Percentiles rank a stretch among this genome's conserved stretches.
phyloP scores from a whole-genome alignment of 2,113 vertebrate genomes.

The Addax nasomaculatus region DNA sequence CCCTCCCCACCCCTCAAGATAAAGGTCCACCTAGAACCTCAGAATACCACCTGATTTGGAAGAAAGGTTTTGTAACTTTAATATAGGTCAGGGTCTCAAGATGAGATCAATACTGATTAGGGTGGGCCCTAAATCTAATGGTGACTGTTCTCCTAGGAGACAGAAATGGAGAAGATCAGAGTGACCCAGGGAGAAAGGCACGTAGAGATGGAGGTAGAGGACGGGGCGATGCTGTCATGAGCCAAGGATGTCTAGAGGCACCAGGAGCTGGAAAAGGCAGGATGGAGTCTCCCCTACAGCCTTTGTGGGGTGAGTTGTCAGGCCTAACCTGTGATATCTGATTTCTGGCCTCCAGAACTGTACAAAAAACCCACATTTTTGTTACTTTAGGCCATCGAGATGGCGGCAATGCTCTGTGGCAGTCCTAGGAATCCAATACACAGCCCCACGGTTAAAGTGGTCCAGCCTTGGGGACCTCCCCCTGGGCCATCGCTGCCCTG shows the following conservation, averaged over 20 bases:
- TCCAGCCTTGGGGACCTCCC: too few species aligned
- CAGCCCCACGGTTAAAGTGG: not conserved
- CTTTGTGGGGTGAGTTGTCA: rapidly evolving
- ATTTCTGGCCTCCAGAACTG: not conserved
- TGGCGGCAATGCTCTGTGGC: not conserved
- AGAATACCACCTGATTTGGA: not conserved
- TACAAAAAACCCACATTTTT: not conserved
- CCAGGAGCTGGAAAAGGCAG: not conserved
- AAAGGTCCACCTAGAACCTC: not conserved
- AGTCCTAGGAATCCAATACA: not conserved
- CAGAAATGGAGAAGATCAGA: not conserved
- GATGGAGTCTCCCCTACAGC: not conserved
- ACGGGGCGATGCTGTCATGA: rapidly evolving
- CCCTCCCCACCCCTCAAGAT: not conserved
- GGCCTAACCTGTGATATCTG: not conserved
- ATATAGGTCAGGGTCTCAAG: not conserved
- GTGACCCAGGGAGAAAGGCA: rapidly evolving
- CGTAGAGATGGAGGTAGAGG: not conserved
- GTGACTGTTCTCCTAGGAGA: not conserved
- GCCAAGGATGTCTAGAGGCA: not conserved
- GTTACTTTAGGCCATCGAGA: not conserved
- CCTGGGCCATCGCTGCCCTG: rapidly evolving
- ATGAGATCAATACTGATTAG: not conserved
- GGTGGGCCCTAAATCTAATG: not conserved
- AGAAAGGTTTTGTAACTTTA: not conserved